phyloP scores from a whole-genome alignment of 1,140 invertebrate species.

The Achatina immaculata region DNA sequence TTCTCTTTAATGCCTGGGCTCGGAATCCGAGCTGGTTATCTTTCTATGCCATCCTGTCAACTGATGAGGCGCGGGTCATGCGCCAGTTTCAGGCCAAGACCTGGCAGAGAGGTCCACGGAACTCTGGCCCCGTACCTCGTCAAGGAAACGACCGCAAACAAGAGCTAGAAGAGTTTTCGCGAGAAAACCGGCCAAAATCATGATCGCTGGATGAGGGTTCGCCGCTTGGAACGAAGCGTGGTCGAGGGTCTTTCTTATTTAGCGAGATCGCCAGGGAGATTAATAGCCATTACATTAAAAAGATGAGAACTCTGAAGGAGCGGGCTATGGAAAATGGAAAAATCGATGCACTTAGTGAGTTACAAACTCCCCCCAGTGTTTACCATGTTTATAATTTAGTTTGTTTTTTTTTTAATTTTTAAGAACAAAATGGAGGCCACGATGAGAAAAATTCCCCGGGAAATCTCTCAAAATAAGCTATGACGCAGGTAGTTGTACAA shows the following conservation, averaged over 20 bases:
- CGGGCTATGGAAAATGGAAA: slow-evolving; percentile 18
- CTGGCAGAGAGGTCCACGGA: background rate
- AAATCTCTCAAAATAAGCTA: background rate
- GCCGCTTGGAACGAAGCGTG: background rate
- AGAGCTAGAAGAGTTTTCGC: slow-evolving; percentile 3
- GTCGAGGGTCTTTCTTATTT: slow-evolving; percentile 12
- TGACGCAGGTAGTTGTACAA: background rate
- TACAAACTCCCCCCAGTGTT: slow-evolving; percentile 17
- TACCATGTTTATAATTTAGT: slow-evolving; percentile 28
- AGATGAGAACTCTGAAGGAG: slow-evolving; percentile 28
- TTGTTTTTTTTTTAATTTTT: background rate
- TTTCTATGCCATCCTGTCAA: slow-evolving; percentile 23
- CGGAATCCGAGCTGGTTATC: background rate
- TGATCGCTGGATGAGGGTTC: background rate
- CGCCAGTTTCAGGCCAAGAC: background rate
- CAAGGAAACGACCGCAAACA: background rate
- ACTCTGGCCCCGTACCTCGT: background rate
- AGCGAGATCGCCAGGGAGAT: slow-evolving; percentile 21
- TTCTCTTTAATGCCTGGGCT: slow-evolving; percentile 17
- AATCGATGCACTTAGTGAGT: slow-evolving; percentile 35
- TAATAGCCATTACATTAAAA: slow-evolving; percentile 35
- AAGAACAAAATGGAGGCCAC: background rate
- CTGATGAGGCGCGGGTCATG: slow-evolving; percentile 13
- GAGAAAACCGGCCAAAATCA: background rate
- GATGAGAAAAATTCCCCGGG: background rate